These are phyloP conservation scores for Meda fulgida DNA, from an alignment of 2,797 vertebrate genomes.

Conservation along the genomic window DNA sequence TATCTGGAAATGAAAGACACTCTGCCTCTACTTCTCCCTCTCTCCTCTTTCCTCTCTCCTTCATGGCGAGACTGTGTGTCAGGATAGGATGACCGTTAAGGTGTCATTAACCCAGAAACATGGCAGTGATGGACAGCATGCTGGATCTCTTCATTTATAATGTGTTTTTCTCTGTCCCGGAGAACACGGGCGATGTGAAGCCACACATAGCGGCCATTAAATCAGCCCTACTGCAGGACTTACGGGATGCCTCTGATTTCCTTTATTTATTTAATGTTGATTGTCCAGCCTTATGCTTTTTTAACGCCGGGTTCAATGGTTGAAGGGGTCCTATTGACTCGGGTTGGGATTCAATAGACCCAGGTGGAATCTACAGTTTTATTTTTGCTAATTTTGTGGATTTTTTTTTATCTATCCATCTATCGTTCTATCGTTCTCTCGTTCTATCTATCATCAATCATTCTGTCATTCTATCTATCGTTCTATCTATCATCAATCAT, in stretches of 20 bases:
- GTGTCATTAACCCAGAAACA: conserved; percentile 65
- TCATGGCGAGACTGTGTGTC: conserved; percentile 44
- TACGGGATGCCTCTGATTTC: conserved; percentile 38
- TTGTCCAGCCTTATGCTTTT: conserved; percentile 40
- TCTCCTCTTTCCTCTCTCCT: conserved; percentile 35
- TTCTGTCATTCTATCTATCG: neutral
- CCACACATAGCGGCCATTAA: conserved; percentile 48
- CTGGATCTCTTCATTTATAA: conserved; percentile 51
- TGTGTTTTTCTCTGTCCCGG: conserved; percentile 38
- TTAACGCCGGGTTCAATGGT: neutral
- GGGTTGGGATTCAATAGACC: neutral
- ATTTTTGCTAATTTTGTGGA: neutral
- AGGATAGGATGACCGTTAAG: conserved; percentile 58
- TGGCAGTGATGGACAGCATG: conserved; percentile 62
- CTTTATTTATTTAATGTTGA: conserved; percentile 51
- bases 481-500: neutral
- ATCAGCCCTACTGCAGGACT: conserved; percentile 10
- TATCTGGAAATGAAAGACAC: conserved; percentile 62
- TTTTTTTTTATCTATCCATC: no score
- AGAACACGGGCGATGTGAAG: conserved; percentile 37
- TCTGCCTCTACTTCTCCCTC: conserved; percentile 33
- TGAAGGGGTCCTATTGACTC: neutral
- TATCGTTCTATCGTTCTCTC: no score
- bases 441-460: accelerated
- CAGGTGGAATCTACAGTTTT: neutral